Evolutionary conservation across 2,888 invertebrate species (phyloP), one percentile per base, ranked within the genome.

Genomic region (Chrysotoxum bicinctum): DNA sequence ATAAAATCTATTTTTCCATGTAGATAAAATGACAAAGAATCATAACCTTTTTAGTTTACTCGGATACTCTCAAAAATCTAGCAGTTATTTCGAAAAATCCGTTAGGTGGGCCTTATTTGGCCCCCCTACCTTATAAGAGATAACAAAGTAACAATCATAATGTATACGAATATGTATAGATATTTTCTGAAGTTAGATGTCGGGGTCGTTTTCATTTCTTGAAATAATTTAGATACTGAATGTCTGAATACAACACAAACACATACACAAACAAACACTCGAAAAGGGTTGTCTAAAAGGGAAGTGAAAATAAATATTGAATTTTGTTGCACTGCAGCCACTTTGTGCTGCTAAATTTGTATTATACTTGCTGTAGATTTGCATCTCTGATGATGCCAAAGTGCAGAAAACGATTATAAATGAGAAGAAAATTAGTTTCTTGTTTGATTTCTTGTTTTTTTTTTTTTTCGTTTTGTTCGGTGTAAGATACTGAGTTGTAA

Each of bases 81-180:
- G n/a, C n/a, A n/a, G n/a, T n/a, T n/a, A n/a, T n/a, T n/a, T n/a
- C n/a, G n/a, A n/a, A n/a, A n/a, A n/a, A n/a, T n/a, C n/a, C n/a
- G n/a, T n/a, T n/a, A n/a, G n/a, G n/a, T n/a, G n/a, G n/a, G n/a
- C n/a, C n/a, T n/a, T n/a, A n/a, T n/a, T n/a, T n/a, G n/a, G n/a
- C n/a, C n/a, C n/a, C n/a, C n/a, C n/a, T n/a, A n/a, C n/a, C n/a
- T n/a, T n/a, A n/a, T n/a, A n/a, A 60, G 45, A 78, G 83, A 79
- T 84, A 75, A 80, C 50, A 64, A 45, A 68, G 64, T 79, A 37
- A 23, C 54, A 73, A 52, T 69, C 48, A 56, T 14, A 10, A 30
- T 10, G 7, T 12, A 35, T 32, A 56, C 7, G 16, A 1, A 14
- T 12, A 56, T 32, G 10, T 14, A n/a, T 10, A 37, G 7, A 58